Evolutionary conservation across 2,113 vertebrate species (phyloP).

Genomic region (Percina caprodes): DNA sequence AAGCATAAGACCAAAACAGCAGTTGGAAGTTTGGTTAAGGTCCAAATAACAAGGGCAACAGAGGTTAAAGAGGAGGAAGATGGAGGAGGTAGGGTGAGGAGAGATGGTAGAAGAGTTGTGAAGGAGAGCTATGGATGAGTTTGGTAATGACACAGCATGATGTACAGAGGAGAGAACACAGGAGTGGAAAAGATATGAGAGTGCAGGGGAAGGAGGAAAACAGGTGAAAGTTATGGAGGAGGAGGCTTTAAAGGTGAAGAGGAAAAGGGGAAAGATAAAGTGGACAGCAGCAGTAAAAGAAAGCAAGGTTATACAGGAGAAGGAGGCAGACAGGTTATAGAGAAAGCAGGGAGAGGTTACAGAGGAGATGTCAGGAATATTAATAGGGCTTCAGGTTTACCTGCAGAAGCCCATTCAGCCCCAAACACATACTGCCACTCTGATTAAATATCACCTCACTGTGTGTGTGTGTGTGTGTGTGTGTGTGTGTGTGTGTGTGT

Average conservation of each 20-base stretch:
- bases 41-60: slow-evolving; percentile 58
- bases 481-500: slow-evolving; percentile 1
- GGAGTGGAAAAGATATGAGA: neutral
- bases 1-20: neutral
- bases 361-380: slow-evolving; percentile 77
- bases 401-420: slow-evolving; percentile 75
- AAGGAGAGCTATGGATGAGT: slow-evolving; percentile 6
- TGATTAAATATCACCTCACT: slow-evolving; percentile 72
- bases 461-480: neutral
- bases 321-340: slow-evolving; percentile 50
- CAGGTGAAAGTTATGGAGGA: slow-evolving; percentile 24
- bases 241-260: slow-evolving; percentile 28
- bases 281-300: slow-evolving; percentile 49
- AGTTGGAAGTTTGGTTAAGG: slow-evolving; percentile 55
- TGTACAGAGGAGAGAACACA: neutral
- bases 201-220: slow-evolving; percentile 17
- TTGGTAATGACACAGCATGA: neutral
- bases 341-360: slow-evolving; percentile 64
- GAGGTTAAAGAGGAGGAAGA: slow-evolving; percentile 56
- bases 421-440: slow-evolving; percentile 75
- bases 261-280: slow-evolving; percentile 32
- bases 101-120: neutral
- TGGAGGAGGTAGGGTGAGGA: neutral
- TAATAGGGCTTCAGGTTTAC: slow-evolving; percentile 75
- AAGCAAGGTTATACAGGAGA: slow-evolving; percentile 36